Evolutionary conservation across 2,797 vertebrate species (phyloP), one percentile per base, ranked within the genome.

Genomic region (Prunella strophiata): DNA sequence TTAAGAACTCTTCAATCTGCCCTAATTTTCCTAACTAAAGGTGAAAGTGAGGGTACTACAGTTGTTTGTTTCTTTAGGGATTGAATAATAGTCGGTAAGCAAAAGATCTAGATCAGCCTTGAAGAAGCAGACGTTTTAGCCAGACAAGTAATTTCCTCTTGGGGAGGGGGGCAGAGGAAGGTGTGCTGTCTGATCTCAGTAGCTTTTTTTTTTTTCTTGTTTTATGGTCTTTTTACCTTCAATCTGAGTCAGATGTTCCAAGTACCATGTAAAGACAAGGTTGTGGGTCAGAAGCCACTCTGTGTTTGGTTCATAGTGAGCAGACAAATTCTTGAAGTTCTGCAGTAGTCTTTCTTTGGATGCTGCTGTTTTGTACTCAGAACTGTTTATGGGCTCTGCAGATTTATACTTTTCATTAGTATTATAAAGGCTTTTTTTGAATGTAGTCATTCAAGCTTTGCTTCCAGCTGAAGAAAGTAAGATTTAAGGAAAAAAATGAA

Each of bases 81-180:
- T 52, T 88, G 65, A 74, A 21, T 79, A 83, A 43, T 29, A 79
- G 10, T 47, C 32, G 5, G 10, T 52, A 55, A 34, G 16, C n/a
- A 66, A 54, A 94, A 54, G 54, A 54, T 67, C 32, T 77, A n/a
- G 26, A 47, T 51, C 23, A 77, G 23, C 18, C 27, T 63, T 74
- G 32, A 91, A 45, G 34, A 92, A 54, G 4, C 10, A 26, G 42
- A 23, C 29, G 29, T 38, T 76, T 85, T 80, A 77, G 12, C 13
- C 80, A 34, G 59, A 55, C 6, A 78, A 63, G 19, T 13, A 0
- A 22, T 83, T 85, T 61, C 9, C 29, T 77, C 23, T n/a, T 50
- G 7, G 4, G 17, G 3, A 8, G 11, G 0, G 8, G 4, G 10
- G 2, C 7, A 36, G 62, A 38, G 20, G 10, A 57, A 8, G 2